These are phyloP conservation scores for Halotydeus destructor DNA, from an alignment of 1,140 invertebrate genomes.

Conservation along the genomic window DNA sequence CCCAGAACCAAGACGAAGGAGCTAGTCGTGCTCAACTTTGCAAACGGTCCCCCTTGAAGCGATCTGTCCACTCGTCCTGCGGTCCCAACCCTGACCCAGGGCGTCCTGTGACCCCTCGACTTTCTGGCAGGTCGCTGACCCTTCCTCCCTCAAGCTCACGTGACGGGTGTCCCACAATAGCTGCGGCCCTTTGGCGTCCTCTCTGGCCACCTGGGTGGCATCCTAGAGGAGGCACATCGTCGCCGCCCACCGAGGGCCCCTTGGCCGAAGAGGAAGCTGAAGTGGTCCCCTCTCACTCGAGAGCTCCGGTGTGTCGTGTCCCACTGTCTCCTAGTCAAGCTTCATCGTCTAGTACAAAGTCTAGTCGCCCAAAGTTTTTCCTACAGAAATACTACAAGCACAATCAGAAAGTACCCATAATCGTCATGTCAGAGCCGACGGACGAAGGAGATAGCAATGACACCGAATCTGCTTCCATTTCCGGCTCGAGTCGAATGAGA, in stretches of 20 bases:
- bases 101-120: too few relatives aligned
- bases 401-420: too few relatives aligned
- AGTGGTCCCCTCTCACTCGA: neutral
- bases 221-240: slow-evolving; percentile 12
- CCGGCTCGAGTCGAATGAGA: neutral
- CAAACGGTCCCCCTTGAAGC: too few relatives aligned
- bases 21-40: too few relatives aligned
- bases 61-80: too few relatives aligned
- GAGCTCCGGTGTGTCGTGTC: neutral
- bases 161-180: slow-evolving; percentile 15
- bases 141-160: too few relatives aligned
- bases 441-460: too few relatives aligned
- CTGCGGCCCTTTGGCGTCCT: slow-evolving; percentile 15
- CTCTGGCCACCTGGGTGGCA: slow-evolving; percentile 17
- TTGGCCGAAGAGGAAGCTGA: neutral
- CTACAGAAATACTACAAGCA: neutral
- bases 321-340: neutral
- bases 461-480: too few relatives aligned
- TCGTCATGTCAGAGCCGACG: too few relatives aligned
- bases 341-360: neutral
- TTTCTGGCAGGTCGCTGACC: too few relatives aligned
- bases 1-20: too few relatives aligned
- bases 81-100: too few relatives aligned
- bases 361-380: neutral
- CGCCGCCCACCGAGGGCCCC: neutral